phyloP scores from a whole-genome alignment of 2,113 vertebrate genomes.

The Alosa alosa region DNA sequence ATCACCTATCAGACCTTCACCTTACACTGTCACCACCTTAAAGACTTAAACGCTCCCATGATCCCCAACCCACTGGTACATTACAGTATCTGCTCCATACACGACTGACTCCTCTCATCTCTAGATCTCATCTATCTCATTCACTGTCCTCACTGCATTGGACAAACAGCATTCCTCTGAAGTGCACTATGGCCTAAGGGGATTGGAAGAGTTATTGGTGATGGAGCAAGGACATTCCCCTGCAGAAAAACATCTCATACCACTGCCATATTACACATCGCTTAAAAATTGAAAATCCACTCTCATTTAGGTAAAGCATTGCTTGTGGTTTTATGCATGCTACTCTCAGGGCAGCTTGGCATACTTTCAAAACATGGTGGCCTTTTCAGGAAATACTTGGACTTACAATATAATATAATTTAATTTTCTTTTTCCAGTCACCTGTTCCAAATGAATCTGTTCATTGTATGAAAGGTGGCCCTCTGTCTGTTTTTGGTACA shows the following conservation, averaged over 20 bases:
- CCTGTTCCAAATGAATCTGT: background rate
- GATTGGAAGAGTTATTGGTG: background rate
- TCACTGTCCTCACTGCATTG: background rate
- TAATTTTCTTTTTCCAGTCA: background rate
- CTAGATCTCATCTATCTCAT: background rate
- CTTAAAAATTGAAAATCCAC: background rate
- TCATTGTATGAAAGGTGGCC: background rate
- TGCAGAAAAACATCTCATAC: background rate
- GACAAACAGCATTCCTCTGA: background rate
- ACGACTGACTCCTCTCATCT: background rate
- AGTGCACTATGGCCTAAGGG: background rate
- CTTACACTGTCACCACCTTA: background rate
- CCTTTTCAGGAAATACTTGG: background rate
- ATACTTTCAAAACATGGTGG: background rate
- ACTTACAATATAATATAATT: background rate
- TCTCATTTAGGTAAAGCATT: background rate
- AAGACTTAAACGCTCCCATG: background rate
- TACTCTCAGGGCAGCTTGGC: background rate
- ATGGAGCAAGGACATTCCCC: background rate
- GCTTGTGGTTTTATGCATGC: background rate
- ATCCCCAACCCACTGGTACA: background rate
- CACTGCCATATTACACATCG: background rate
- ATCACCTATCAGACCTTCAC: conserved; percentile 8
- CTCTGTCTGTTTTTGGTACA: too few relatives aligned
- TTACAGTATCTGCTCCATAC: background rate